Percentiles rank a stretch among this genome's conserved stretches.
Conservation (phyloP, 2,113 vertebrate genomes). For the Mirounga angustirostris region DNA sequence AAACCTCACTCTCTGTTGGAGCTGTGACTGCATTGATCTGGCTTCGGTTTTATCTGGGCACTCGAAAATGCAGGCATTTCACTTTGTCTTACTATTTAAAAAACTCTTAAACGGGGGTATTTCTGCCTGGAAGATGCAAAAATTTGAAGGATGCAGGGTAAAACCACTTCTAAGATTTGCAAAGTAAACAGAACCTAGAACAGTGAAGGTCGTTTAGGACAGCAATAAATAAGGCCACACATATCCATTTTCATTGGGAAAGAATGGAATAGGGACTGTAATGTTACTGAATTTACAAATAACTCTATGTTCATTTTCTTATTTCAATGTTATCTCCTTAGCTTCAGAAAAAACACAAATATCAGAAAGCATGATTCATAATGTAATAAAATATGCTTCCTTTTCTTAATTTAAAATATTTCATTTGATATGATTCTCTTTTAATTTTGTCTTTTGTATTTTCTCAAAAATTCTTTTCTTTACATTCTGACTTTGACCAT, state of each 20-base stretch:
- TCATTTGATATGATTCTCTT: background rate
- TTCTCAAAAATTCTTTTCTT: slow-evolving; percentile 25
- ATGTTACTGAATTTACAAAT: background rate
- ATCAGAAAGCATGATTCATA: background rate
- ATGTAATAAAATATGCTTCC: background rate
- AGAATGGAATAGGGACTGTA: background rate
- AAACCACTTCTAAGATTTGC: background rate
- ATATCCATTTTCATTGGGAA: background rate
- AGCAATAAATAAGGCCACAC: background rate
- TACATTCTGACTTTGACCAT: slow-evolving; percentile 31
- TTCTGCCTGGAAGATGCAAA: slow-evolving; percentile 24
- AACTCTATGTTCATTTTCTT: background rate
- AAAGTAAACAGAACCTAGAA: background rate
- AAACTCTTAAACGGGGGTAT: background rate
- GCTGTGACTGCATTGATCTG: background rate
- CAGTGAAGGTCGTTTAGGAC: background rate
- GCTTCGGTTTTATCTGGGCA: background rate
- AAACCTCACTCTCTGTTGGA: background rate
- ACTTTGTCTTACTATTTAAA: background rate
- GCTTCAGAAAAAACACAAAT: background rate
- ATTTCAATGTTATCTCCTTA: background rate
- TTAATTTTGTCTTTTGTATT: background rate
- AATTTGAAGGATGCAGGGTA: background rate
- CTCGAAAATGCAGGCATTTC: background rate
- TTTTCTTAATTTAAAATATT: slow-evolving; percentile 54